Evolutionary conservation across 2,113 vertebrate genomes (phyloP), one percentile per base, ranked within the genome.

Genomic region (Ictalurus furcatus): DNA sequence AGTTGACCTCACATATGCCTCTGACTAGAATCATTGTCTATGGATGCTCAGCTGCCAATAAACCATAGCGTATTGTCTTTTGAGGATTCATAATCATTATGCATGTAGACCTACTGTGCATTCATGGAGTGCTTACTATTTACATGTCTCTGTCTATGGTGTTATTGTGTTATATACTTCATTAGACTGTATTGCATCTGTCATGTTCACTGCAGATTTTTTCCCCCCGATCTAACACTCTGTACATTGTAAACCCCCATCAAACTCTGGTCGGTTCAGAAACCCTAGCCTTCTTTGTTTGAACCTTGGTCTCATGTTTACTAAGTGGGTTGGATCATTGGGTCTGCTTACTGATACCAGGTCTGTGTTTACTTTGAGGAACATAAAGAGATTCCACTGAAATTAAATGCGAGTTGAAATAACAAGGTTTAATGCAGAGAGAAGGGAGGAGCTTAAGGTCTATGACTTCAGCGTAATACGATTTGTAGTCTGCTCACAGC

Each of bases 401-500:
- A 91, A 92, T 92, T 84, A 93, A 92, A 92, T 90, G 90, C 91
- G 91, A 93, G 94, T 92, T 91, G 92, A 95, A 93, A 94, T 87
- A 90, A 92, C 89, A 71, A 73, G 87, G 85, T 91, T 92, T 44
- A 73, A 88, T 80, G 79, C 90, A 85, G 85, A 90, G 92, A 90
- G 76, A 74, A 90, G 83, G 87, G 65, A 91, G 90, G 56, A 59
- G 91, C 58, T 95, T 91, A 93, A 94, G 90, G 90, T 91, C 90
- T 40, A 92, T 92, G 93, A 93, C 92, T 92, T 92, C 90, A 92
- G 93, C 89, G 91, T 92, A 94, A 95, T 93, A 86, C 87, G 92
- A 94, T 94, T 92, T 91, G 91, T 23, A 90, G 91, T 78, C 87
- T 92, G 94, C 92, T 95, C 95, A 95, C 94, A 96, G 94, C 87